Evolutionary conservation across 92 coral and sea anemone species (phyloP), one percentile per base, ranked within the genome.

Genomic region (Porites divaricata): DNA sequence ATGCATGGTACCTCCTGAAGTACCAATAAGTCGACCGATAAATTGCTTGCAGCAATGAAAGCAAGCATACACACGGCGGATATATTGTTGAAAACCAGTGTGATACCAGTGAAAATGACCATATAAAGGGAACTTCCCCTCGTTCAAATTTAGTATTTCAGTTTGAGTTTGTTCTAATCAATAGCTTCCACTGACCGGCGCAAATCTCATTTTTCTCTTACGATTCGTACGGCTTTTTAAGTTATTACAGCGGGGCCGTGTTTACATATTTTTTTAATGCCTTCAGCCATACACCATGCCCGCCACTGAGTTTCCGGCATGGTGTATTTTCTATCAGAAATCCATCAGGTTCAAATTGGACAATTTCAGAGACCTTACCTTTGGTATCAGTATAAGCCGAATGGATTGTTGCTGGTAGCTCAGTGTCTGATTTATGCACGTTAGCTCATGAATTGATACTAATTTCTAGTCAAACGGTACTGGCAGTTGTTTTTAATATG

Each of bases 181-280:
- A 49, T 10, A 48, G 71, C 66, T 17, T 45, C 52, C 41, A 54
- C 41, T 52, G 62, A 48, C 22, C 54, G 4, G 61, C 15, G 57
- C 19, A 11, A 9, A 74, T 61, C 45, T 8, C 24, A 66, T 56
- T 25, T 28, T 51, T 28, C 63, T 52, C 21, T 24, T 67, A 52
- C 67, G 67, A 2, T 15, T 54, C 59, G 1, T 54, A 54, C 16
- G 25, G 12, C 24, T 51, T 49, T 51, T 65, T 52, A 19, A 8
- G 25, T 67, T 35, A 51, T 54, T 70, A 4, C 41, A 80, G 51
- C 63, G 85, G 68, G 21, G 7, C 17, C 19, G 9, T 80, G 53
- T 80, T 70, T 69, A 67, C 76, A 80, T 19, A 52, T 17, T 16
- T 65, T 62, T 72, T n/a, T n/a, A 21, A 28, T 54, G 76, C 85